Base-by-base conservation (phyloP, 2,797 vertebrate species). In the Manis crassicaudata region DNA sequence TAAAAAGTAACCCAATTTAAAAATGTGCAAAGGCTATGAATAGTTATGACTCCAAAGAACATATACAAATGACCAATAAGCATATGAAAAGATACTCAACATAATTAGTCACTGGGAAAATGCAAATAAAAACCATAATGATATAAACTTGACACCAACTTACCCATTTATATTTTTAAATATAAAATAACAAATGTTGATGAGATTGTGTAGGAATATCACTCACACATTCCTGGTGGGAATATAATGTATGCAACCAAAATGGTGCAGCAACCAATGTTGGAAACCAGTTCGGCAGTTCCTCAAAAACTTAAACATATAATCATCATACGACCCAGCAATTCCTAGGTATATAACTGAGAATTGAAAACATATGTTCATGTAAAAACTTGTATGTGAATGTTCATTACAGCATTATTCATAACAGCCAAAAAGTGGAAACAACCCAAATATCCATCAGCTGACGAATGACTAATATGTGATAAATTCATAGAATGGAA, bases 91-190 rank as follows among this genome's bases (percentile, higher is more conserved):
- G 35, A 83, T 40, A 37, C 1, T 81, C 21, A 90, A 81, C 8
- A 88, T 89, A 52, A 94, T 54, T 65, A 95, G 11, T 35, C 5
- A 72, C 67, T 73, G 82, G 43, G 29, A 76, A 95, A 76, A 67
- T 23, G 27, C 12, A 93, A 96, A 87, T 76, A 76, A 93, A 89
- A 96, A 90, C n/a, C 17, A 84, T n/a, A 90, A 40, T 76, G 56
- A 88, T 23, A 81, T 40, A 81, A 16, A 92, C 20, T 68, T 83
- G 29, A 95, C 5, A 90, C 3, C 14, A 1, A 90, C 27, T 40
- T 43, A 17, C 21, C 84, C 73, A 25, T 9, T 13, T 37, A 43
- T 29, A 79, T 75, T 93, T 79, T 14, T 2, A 27, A 60, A 70
- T 2, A 11, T 3, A 73, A 90, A 95, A 84, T 27, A 92, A 56